Evolutionary conservation across 2,797 vertebrate species (phyloP).

Genomic region (Sebastes itinus): DNA sequence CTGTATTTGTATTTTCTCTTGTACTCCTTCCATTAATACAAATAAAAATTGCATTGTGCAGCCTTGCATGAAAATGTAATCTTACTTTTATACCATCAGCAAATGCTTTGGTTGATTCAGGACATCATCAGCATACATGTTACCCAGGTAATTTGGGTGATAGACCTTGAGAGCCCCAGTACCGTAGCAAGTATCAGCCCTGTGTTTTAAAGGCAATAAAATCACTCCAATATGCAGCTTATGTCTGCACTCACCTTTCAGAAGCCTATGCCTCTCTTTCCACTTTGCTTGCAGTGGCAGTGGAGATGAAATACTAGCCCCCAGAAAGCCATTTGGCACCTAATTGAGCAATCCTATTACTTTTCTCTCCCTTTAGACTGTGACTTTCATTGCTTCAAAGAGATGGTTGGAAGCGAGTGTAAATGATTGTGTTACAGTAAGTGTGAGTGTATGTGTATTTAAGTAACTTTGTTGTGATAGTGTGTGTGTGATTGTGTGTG

Average conservation of each 20-base stretch:
- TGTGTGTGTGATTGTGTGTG: conserved; percentile 16
- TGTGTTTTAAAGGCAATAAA: conserved; percentile 82
- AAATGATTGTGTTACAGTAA: conserved; percentile 72
- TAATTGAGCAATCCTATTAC: conserved; percentile 88
- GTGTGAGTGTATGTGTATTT: conserved; percentile 70
- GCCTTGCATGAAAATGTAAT: conserved; percentile 58
- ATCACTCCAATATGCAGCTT: conserved; percentile 79
- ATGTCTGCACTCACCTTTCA: conserved; percentile 78
- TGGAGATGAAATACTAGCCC: conserved; percentile 85
- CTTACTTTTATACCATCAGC: conserved; percentile 36
- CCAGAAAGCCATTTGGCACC: conserved; percentile 86
- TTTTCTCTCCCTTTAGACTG: conserved; percentile 82
- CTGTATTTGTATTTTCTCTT: conserved; percentile 24
- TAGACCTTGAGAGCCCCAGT: conserved; percentile 61
- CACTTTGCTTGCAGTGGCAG: conserved; percentile 80
- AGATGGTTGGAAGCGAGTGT: conserved; percentile 68
- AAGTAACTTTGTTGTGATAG: conserved; percentile 74
- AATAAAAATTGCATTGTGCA: conserved; percentile 34
- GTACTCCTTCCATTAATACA: conserved; percentile 42
- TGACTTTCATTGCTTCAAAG: conserved; percentile 79
- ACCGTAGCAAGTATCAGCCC: conserved; percentile 54
- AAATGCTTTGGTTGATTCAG: conserved; percentile 51
- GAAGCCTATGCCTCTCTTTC: conserved; percentile 72
- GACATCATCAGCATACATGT: conserved; percentile 52
- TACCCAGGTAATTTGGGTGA: conserved; percentile 65